Percentiles rank a stretch among this genome's conserved stretches.
These are phyloP conservation scores for Ceratoteleas bidentatus DNA, from an alignment of 1,140 invertebrate genomes.

Conservation along the genomic window DNA sequence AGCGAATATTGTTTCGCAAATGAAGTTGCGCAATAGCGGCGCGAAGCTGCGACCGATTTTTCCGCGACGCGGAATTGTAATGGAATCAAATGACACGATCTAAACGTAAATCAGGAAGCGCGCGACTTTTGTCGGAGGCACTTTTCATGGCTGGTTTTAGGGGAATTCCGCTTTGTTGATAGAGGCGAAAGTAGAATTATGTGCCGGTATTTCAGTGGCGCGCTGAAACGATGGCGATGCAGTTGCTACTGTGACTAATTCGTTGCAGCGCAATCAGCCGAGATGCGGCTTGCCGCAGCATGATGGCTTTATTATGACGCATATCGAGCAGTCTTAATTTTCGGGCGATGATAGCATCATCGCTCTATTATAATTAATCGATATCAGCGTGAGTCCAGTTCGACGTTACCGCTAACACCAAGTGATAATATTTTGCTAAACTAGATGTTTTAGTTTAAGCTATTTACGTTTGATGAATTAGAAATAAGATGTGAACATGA, in stretches of 20 bases:
- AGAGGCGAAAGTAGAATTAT: not conserved
- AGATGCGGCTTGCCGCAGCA: not conserved
- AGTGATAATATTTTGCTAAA: not conserved
- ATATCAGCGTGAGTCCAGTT: slow-evolving; percentile 5
- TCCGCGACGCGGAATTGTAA: too few species aligned
- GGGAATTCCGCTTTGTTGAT: not conserved
- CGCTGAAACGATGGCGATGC: not conserved
- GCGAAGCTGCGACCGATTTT: too few species aligned
- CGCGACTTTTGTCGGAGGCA: too few species aligned
- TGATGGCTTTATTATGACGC: slow-evolving; percentile 6
- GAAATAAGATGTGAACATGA: too few species aligned
- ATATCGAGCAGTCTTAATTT: slow-evolving; percentile 5
- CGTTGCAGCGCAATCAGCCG: not conserved
- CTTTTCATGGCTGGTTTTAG: not conserved
- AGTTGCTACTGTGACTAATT: slow-evolving; percentile 3
- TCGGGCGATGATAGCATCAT: slow-evolving; percentile 13
- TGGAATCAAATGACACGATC: too few species aligned
- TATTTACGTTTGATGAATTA: too few species aligned
- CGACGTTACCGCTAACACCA: not conserved
- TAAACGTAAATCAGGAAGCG: not conserved
- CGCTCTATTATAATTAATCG: slow-evolving; percentile 16
- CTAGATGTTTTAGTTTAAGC: not conserved
- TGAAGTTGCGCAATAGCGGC: too few species aligned
- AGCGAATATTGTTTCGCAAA: too few species aligned
- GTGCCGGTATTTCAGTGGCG: slow-evolving; percentile 15